Evolutionary conservation across 2,888 invertebrate genomes (phyloP).

Genomic region (Scaptomyza reducta): DNA sequence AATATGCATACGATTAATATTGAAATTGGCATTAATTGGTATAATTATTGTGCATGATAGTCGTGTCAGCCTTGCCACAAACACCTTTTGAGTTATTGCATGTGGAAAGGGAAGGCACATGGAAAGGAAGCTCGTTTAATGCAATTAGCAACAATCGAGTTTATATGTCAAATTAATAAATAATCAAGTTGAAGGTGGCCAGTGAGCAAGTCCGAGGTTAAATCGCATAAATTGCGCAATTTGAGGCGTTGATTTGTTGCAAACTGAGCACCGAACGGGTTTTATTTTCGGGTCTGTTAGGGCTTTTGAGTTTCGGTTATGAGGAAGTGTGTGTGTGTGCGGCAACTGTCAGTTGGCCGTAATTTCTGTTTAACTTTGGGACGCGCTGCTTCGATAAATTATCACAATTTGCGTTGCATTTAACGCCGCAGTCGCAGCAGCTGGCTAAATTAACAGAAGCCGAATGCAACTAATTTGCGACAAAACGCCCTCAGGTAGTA

Average conservation of each 20-base stretch:
- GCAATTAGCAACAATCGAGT: conserved; percentile 84
- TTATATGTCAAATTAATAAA: conserved; percentile 84
- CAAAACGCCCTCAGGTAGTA: conserved; percentile 79
- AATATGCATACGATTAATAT: conserved; percentile 18
- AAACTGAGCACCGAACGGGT: conserved; percentile 40
- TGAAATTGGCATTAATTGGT: conserved; percentile 37
- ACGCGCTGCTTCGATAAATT: conserved; percentile 71
- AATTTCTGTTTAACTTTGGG: conserved; percentile 78
- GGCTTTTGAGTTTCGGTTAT: conserved; percentile 1
- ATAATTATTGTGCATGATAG: conserved; percentile 53
- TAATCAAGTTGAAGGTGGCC: conserved; percentile 73
- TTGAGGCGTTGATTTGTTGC: conserved; percentile 78
- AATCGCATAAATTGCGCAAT: conserved; percentile 73
- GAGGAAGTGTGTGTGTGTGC: conserved; percentile 23
- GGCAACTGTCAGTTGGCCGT: conserved; percentile 64
- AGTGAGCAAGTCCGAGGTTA: conserved; percentile 60
- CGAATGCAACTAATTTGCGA: conserved; percentile 80
- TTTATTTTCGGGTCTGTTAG: conserved; percentile 26
- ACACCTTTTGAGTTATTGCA: conserved; percentile 53
- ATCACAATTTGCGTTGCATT: conserved; percentile 81
- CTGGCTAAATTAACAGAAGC: conserved; percentile 78
- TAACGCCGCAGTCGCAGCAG: conserved; percentile 52
- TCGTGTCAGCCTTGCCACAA: conserved; percentile 47
- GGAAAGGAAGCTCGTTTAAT: conserved; percentile 77
- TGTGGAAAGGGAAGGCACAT: conserved; percentile 28